Conservation (phyloP, 2,113 vertebrate species). For the Machaerirhynchus nigripectus region DNA sequence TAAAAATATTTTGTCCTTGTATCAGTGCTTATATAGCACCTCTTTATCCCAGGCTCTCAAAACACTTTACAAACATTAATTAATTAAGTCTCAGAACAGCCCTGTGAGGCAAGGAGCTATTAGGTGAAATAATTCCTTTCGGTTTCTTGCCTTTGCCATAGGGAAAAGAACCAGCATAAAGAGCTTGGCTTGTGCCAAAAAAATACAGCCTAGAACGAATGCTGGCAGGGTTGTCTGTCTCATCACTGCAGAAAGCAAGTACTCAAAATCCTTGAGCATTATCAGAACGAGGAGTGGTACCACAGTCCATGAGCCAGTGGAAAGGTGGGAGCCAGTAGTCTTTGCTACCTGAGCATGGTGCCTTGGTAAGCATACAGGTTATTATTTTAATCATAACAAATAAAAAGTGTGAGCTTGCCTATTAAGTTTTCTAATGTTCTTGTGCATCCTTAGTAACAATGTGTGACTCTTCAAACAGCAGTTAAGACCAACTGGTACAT, state of each 20-base stretch:
- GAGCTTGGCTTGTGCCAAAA: slow-evolving; percentile 40
- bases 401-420: slow-evolving; percentile 24
- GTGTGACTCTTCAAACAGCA: neutral
- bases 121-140: slow-evolving; percentile 64
- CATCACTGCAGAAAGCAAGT: slow-evolving; percentile 41
- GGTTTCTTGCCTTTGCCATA: slow-evolving; percentile 46
- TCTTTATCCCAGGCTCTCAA: slow-evolving; percentile 49
- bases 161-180: slow-evolving; percentile 10
- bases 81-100: slow-evolving; percentile 65
- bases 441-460: neutral
- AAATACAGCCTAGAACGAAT: slow-evolving; percentile 10
- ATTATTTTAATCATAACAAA: slow-evolving; percentile 30
- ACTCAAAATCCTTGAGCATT: neutral
- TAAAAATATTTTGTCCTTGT: slow-evolving; percentile 19
- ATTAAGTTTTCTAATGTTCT: slow-evolving; percentile 24
- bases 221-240: slow-evolving; percentile 18
- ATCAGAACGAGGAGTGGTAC: neutral
- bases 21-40: slow-evolving; percentile 28
- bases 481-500: slow-evolving; percentile 10
- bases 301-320: neutral
- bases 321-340: neutral
- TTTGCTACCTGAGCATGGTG: neutral
- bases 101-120: slow-evolving; percentile 51
- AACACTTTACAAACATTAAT: slow-evolving; percentile 64
- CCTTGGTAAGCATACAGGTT: neutral